Conservation (phyloP, 2,797 vertebrate species). For the Ctenosaura bakeri region DNA sequence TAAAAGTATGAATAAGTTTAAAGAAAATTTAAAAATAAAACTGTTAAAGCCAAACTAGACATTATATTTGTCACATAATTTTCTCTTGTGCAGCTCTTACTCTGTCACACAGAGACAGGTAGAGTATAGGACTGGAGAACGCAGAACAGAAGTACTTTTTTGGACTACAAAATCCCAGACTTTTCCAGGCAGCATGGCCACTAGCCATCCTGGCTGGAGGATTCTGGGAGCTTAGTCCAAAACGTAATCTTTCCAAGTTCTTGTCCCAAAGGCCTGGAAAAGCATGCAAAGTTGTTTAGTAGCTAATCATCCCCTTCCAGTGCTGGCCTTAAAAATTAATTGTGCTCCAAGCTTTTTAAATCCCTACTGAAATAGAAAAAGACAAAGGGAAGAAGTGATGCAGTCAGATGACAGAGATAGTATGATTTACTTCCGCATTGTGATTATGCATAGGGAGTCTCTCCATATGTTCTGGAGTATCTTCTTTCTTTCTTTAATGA, state of each 20-base stretch:
- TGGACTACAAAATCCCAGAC: background rate
- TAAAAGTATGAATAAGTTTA: background rate
- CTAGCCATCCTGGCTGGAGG: too few species aligned
- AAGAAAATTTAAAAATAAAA: background rate
- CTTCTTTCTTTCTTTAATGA: constrained; percentile 26
- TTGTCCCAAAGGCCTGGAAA: background rate
- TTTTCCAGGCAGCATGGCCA: background rate
- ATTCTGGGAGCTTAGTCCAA: too few species aligned
- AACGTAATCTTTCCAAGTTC: too few species aligned
- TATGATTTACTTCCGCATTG: constrained; percentile 1
- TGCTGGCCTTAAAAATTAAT: background rate
- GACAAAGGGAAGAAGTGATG: background rate
- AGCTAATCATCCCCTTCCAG: constrained; percentile 13
- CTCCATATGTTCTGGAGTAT: background rate
- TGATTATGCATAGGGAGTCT: background rate
- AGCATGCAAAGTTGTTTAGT: background rate
- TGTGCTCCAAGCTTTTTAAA: background rate
- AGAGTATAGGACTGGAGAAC: background rate
- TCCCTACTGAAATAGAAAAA: background rate
- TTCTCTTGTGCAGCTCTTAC: background rate
- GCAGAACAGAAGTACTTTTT: background rate
- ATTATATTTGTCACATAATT: background rate
- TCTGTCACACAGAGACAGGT: background rate
- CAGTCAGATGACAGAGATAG: background rate
- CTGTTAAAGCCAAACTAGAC: background rate